Percentiles rank a stretch among this genome's conserved stretches.
Evolutionary conservation across 64 coral and sea anemone genomes (phyloP).

Genomic region (Platygyra sinensis): DNA sequence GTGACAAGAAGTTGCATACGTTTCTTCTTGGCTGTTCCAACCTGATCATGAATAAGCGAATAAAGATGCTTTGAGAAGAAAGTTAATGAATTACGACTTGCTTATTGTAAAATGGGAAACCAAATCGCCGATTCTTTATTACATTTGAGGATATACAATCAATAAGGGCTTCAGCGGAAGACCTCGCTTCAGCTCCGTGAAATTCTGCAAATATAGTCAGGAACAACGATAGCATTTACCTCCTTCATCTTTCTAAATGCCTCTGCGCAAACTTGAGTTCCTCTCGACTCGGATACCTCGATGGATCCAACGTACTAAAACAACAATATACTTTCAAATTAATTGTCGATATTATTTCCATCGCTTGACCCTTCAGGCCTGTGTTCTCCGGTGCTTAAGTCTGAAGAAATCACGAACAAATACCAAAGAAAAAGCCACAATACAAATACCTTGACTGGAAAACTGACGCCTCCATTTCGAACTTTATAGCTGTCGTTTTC

Average conservation of each 20-base stretch:
- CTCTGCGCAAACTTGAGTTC: conserved; percentile 97
- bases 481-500: conserved; percentile 99
- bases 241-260: conserved; percentile 90
- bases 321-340: neutral
- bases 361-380: neutral
- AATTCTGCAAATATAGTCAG: neutral
- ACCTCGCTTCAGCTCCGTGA: conserved; percentile 34
- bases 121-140: neutral
- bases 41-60: conserved; percentile 20
- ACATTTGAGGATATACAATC: neutral
- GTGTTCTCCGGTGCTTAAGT: neutral
- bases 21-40: conserved; percentile 53
- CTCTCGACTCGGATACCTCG: conserved; percentile 94
- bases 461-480: conserved; percentile 95
- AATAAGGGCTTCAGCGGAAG: conserved; percentile 6
- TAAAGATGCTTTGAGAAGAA: neutral
- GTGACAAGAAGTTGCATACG: conserved; percentile 78
- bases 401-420: neutral
- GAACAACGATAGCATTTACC: conserved; percentile 33
- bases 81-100: neutral
- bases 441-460: conserved; percentile 89
- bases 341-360: neutral
- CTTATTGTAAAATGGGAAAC: neutral
- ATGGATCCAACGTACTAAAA: conserved; percentile 86
- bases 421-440: neutral